These are phyloP conservation scores for Leptopilina boulardi DNA, from an alignment of 1,140 invertebrate species.

Conservation along the genomic window DNA sequence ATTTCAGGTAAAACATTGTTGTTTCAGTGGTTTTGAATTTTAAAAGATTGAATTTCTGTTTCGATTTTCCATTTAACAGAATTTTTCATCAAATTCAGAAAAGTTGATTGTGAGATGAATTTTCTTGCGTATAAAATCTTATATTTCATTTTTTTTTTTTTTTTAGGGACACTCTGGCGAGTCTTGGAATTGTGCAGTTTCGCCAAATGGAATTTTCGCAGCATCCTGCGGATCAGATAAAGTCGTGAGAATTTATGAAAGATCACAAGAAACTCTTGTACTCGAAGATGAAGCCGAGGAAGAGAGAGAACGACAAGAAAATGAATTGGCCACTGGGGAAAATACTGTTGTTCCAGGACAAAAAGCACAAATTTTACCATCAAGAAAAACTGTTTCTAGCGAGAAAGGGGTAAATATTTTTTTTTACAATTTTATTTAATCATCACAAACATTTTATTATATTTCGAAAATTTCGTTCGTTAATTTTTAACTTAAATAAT, in stretches of 20 bases:
- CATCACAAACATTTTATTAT: too few relatives aligned
- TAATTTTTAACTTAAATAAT: too few relatives aligned
- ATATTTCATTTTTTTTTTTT: not conserved
- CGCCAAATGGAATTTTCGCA: conserved; percentile 87
- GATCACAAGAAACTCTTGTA: conserved; percentile 92
- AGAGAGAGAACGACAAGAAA: conserved; percentile 84
- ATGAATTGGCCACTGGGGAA: conserved; percentile 85
- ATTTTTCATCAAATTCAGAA: too few relatives aligned
- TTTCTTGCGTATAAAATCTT: too few relatives aligned
- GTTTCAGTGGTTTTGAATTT: conserved; percentile 8
- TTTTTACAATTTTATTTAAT: not conserved
- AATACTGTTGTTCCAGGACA: conserved; percentile 81
- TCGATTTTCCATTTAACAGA: conserved; percentile 36
- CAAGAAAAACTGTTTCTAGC: conserved; percentile 92
- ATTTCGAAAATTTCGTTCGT: too few relatives aligned
- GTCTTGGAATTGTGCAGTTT: conserved; percentile 85
- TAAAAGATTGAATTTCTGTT: conserved; percentile 18
- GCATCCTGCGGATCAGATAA: conserved; percentile 92
- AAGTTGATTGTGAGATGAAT: too few relatives aligned
- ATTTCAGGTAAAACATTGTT: conserved; percentile 81
- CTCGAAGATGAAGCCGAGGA: conserved; percentile 94
- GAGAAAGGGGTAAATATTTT: conserved; percentile 87
- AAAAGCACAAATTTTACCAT: conserved; percentile 87
- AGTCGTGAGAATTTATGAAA: conserved; percentile 91
- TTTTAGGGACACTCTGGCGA: conserved; percentile 86